A percentile compares a stretch with the other conserved stretches of the same genome.
Conservation (phyloP, 2,797 vertebrate species). For the Chaetophractus vellerosus region DNA sequence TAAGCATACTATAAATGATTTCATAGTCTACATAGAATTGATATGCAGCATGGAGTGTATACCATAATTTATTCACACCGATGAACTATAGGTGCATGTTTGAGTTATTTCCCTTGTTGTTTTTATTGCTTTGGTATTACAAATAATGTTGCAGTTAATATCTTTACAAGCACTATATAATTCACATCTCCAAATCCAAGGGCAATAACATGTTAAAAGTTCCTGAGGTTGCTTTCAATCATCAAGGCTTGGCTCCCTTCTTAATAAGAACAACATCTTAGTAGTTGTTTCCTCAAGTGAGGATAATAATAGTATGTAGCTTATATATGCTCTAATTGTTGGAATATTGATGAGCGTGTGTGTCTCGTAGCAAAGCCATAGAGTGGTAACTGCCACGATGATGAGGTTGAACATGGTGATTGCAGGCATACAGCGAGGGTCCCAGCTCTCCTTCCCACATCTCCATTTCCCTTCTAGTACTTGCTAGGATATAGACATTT, state of each 20-base stretch:
- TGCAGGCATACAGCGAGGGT: neutral
- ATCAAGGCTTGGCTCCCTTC: constrained; percentile 34
- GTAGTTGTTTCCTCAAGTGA: neutral
- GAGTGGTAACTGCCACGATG: neutral
- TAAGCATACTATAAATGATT: constrained; percentile 19
- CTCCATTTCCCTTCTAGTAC: neutral
- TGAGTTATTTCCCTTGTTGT: neutral
- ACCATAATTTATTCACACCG: neutral
- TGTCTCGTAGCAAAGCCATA: neutral
- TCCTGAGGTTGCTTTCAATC: constrained; percentile 15
- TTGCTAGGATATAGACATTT: neutral
- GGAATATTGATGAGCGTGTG: too few species aligned
- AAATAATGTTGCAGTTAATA: neutral
- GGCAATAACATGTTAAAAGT: neutral
- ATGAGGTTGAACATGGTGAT: neutral
- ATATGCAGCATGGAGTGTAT: neutral
- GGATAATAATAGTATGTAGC: neutral
- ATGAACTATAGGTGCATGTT: neutral
- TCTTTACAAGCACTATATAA: neutral
- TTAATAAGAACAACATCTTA: constrained; percentile 23
- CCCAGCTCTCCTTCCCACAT: neutral
- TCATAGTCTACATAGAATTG: neutral
- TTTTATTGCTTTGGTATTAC: constrained; percentile 4
- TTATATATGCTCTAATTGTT: neutral
- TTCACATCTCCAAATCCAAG: constrained; percentile 42